Base-by-base conservation (phyloP, 2,797 vertebrate species). In the Poeciliopsis turneri region DNA sequence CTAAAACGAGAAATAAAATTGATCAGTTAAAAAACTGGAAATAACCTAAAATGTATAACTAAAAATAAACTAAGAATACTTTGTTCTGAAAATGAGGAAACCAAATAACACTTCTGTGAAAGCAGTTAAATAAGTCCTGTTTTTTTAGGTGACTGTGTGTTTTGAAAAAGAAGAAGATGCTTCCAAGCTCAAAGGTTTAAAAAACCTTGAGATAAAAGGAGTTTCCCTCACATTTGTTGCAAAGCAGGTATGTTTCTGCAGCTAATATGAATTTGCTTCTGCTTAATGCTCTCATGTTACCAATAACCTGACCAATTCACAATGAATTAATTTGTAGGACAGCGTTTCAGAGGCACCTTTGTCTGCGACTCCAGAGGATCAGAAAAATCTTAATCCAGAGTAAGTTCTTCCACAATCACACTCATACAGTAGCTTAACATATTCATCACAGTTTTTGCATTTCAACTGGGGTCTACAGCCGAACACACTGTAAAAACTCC, bases 131-230 rank as follows among this genome's bases (percentile, higher is more conserved):
- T n/a, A 11, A 15, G 6, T 45, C 25, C 25, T 45, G 25, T 70
- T 16, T 28, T 16, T 36, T 6, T 39, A 70, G 68, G 41, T 25
- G 5, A 45, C 41, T 7, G 68, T 70, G 41, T 70, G 68, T 45
- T 70, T 70, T 45, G 68, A 70, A 28, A 70, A 70, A n/a, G 41
- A 70, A 12, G 68, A 70, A 70, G 68, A 70, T 45, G 68, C 68
- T 9, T 13, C 68, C 41, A 70, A 45, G 13, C 11, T 70, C 28
- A 70, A 45, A 20, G 15, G 25, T 15, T 16, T 15, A 45, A n/a
- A 70, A 70, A 70, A 7, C 68, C 25, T 70, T 1, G 41, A 70
- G 41, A 45, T 70, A 70, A 70, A 45, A 70, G 68, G 68, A 45
- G 41, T 45, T 15, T 18, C 41, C 68, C 12, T 70, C 25, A 45